Evolutionary conservation across 2,888 invertebrate genomes (phyloP).

Genomic region (Monochamus alternatus): DNA sequence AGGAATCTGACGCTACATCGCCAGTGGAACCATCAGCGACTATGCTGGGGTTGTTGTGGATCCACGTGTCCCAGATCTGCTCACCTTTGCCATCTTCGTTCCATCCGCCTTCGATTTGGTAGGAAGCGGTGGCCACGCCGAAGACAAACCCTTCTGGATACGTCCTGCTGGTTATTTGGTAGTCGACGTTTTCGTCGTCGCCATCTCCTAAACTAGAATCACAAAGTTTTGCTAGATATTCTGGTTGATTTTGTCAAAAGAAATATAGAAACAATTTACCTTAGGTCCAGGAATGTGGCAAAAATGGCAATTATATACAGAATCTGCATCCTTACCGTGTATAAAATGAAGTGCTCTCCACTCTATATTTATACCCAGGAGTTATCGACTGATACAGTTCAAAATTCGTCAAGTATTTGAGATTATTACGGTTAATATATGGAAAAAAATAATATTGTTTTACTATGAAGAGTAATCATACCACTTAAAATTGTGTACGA

Average conservation of each 20-base stretch:
- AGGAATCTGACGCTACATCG: constrained; percentile 79
- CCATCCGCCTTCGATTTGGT: constrained; percentile 62
- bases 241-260: background rate
- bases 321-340: background rate
- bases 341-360: background rate
- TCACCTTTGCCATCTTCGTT: constrained; percentile 60
- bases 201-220: constrained; percentile 37
- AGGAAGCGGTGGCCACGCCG: constrained; percentile 62
- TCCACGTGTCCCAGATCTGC: constrained; percentile 52
- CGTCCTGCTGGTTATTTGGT: constrained; percentile 46
- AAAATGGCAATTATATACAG: background rate
- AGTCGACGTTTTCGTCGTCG: constrained; percentile 46
- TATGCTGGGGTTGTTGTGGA: constrained; percentile 41
- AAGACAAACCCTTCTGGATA: constrained; percentile 54
- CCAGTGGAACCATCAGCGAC: constrained; percentile 69
- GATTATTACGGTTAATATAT: background rate
- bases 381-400: background rate
- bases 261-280: background rate
- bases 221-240: background rate
- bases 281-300: background rate
- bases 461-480: background rate
- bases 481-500: too few relatives aligned
- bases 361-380: background rate
- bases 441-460: background rate
- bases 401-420: background rate